phyloP scores from a whole-genome alignment of 2,797 vertebrate genomes.

The Micromesistius poutassou region DNA sequence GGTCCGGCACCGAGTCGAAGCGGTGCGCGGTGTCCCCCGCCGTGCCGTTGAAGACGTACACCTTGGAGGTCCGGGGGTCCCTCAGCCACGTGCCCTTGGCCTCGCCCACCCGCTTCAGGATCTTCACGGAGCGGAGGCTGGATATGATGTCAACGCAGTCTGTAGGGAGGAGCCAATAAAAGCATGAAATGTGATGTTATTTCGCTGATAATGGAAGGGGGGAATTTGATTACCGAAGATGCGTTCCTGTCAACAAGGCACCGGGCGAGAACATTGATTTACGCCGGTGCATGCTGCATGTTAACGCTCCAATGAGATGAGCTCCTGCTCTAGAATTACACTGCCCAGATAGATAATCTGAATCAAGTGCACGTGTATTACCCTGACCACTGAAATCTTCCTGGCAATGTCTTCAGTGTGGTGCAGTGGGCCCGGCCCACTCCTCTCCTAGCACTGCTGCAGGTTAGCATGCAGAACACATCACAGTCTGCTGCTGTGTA shows the following conservation, averaged over 20 bases:
- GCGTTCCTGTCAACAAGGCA: neutral
- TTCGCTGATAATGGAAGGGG: neutral
- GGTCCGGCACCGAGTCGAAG: constrained; percentile 82
- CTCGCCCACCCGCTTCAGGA: constrained; percentile 86
- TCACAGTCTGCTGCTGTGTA: constrained; percentile 20
- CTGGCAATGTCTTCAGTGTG: constrained; percentile 13
- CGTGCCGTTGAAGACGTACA: constrained; percentile 87
- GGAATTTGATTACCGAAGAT: neutral
- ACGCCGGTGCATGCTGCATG: neutral
- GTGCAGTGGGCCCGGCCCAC: neutral
- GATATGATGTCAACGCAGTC: constrained; percentile 90
- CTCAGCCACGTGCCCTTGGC: constrained; percentile 88
- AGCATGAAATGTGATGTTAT: neutral
- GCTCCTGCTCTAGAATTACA: neutral
- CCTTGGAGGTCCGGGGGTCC: constrained; percentile 83
- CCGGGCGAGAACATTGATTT: neutral
- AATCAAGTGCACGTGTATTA: neutral
- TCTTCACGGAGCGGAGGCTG: constrained; percentile 90
- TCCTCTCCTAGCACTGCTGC: neutral
- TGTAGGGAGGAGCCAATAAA: constrained; percentile 23
- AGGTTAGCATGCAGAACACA: constrained; percentile 30
- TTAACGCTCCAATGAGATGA: neutral
- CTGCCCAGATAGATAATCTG: neutral
- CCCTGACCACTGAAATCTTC: constrained; percentile 16
- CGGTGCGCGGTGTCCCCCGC: constrained; percentile 80